Conservation (phyloP, 2,888 invertebrate species). For the Rhyacophila evoluta region DNA sequence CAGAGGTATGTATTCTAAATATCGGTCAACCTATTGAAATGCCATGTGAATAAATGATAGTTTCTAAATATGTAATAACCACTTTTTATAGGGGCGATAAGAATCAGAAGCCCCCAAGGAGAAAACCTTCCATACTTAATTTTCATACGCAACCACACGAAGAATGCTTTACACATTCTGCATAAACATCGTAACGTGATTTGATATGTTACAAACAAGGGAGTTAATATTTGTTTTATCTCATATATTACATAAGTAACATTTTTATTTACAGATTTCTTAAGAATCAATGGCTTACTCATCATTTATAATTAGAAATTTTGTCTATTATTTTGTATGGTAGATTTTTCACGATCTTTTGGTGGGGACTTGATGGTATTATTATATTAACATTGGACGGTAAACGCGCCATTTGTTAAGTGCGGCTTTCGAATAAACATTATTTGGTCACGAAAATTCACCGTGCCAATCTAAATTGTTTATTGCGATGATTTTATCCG, state of each 20-base stretch:
- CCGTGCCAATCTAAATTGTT: constrained; percentile 48
- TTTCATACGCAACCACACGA: not conserved
- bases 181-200: not conserved
- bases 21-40: not conserved
- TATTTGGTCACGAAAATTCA: constrained; percentile 47
- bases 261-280: too few species aligned
- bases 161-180: not conserved
- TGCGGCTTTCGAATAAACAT: constrained; percentile 17
- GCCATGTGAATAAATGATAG: not conserved
- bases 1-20: not conserved
- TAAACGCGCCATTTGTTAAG: constrained; percentile 18
- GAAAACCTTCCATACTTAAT: not conserved
- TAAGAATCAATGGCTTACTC: too few species aligned
- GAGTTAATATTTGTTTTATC: too few species aligned
- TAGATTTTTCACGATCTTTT: not conserved
- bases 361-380: not conserved
- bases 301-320: too few species aligned
- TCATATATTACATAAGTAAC: too few species aligned
- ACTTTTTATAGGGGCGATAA: constrained; percentile 1
- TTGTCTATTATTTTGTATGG: too few species aligned
- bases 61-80: not conserved
- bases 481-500: constrained; percentile 49
- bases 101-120: not conserved
- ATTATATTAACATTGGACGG: not conserved
- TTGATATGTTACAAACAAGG: too few species aligned